Base-by-base conservation (phyloP, 2,888 invertebrate species). In the Drosophila koepferae region DNA sequence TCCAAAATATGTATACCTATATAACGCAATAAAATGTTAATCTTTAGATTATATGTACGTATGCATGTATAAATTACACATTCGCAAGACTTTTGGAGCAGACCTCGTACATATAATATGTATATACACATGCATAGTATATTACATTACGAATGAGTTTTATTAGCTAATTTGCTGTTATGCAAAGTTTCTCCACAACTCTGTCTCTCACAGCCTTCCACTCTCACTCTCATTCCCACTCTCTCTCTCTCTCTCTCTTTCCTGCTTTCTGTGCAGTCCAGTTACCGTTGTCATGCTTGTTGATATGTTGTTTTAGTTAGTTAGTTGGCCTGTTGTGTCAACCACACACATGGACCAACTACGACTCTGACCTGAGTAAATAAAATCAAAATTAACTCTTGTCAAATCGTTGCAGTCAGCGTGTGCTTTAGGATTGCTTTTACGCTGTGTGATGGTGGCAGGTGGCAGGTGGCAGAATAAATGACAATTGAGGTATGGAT, bases 331-430 rank as follows among this genome's bases (percentile, higher is more conserved):
- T 23, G 53, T 66, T 68, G 66, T 58, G 10, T 18, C 38, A 16
- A 48, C 16, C 40, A 55, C 60, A 71, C 53, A 70, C 34, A 49
- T 34, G 49, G 44, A 12, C 20, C 16, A 63, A 54, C 59, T 46
- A 44, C 62, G 28, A 46, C 44, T 51, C n/a, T 49, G 55, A 14
- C 9, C 46, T 5, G 28, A 23, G 65, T 10, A 62, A 76, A 76
- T 65, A 28, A 67, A 76, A 67, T 72, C 67, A 77, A 66, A 76
- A 68, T 77, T 77, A 77, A 73, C 77, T 77, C 73, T 58, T 65
- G 38, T 69, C 69, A 14, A 63, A 54, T 59, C 58, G 46, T 8
- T 56, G 68, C 14, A 51, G 38, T 28, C 14, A 51, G 38, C 20
- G 55, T 38, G 49, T 38, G 71, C 74, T 41, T 60, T 55, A 28